A percentile compares a stretch with the other conserved stretches of the same genome.
Conservation (phyloP, 1,140 invertebrate genomes). For the Tenebrio molitor region DNA sequence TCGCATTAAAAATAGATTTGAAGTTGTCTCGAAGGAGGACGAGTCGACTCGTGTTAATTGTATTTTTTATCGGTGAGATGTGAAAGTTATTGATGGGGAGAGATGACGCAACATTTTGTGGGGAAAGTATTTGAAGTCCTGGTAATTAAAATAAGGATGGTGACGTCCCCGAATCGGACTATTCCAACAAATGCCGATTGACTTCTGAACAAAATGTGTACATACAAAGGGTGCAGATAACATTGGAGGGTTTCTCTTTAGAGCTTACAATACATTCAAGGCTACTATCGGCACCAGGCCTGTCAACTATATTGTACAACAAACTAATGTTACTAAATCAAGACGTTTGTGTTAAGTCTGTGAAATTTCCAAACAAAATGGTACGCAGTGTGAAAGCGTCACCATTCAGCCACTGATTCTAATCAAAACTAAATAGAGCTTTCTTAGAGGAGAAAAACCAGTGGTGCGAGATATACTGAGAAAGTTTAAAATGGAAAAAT, state of each 20-base stretch:
- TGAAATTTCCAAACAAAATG: conserved; percentile 31
- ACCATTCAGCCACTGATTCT: conserved; percentile 12
- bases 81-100: too few species aligned
- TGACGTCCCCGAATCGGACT: conserved; percentile 7
- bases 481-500: neutral
- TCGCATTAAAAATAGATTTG: too few species aligned
- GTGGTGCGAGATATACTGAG: neutral
- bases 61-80: too few species aligned
- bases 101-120: neutral
- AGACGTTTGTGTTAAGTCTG: conserved; percentile 34
- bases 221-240: conserved; percentile 43
- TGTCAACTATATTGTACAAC: conserved; percentile 36
- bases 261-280: conserved; percentile 44
- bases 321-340: conserved; percentile 39
- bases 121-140: neutral
- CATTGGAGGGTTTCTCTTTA: conserved; percentile 41
- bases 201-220: conserved; percentile 36
- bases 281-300: conserved; percentile 33
- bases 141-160: conserved; percentile 27
- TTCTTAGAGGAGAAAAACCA: neutral
- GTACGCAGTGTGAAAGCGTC: conserved; percentile 29
- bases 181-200: conserved; percentile 28
- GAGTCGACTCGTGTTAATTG: too few species aligned
- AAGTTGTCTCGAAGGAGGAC: too few species aligned
- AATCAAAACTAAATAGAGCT: conserved; percentile 13